A percentile compares a stretch with the other conserved stretches of the same genome.
These are phyloP conservation scores for Chrosomus eos DNA, from an alignment of 2,797 vertebrate species.

Conservation along the genomic window DNA sequence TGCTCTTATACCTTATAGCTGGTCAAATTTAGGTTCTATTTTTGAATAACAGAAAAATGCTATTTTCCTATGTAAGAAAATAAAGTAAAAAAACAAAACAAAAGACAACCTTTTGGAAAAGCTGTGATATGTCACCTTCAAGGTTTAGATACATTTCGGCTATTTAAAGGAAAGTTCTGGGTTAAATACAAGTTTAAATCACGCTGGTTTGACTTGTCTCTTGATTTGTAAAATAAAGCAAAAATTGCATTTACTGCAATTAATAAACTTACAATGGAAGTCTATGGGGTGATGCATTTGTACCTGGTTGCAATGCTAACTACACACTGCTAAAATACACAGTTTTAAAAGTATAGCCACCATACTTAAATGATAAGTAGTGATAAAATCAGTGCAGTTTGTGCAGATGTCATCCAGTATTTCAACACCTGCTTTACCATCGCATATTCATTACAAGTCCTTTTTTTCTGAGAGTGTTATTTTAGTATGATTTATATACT, in stretches of 20 bases:
- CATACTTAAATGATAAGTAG: background rate
- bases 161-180: constrained; percentile 16
- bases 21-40: constrained; percentile 64
- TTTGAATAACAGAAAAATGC: constrained; percentile 75
- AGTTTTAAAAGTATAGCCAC: background rate
- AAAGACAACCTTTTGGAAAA: constrained; percentile 37
- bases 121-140: constrained; percentile 33
- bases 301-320: background rate
- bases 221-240: background rate
- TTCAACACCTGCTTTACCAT: background rate
- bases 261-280: background rate
- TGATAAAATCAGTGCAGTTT: background rate
- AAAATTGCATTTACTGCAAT: background rate
- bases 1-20: constrained; percentile 61
- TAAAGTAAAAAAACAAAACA: constrained; percentile 62
- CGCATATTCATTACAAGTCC: background rate
- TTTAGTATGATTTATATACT: background rate
- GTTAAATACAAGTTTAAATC: background rate
- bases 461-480: background rate
- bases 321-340: background rate
- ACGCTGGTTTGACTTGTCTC: background rate
- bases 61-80: constrained; percentile 83
- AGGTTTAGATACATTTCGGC: constrained; percentile 5
- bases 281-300: background rate
- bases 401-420: background rate